Evolutionary conservation across 2,888 invertebrate genomes (phyloP).

Genomic region (Microdon myrmicae): DNA sequence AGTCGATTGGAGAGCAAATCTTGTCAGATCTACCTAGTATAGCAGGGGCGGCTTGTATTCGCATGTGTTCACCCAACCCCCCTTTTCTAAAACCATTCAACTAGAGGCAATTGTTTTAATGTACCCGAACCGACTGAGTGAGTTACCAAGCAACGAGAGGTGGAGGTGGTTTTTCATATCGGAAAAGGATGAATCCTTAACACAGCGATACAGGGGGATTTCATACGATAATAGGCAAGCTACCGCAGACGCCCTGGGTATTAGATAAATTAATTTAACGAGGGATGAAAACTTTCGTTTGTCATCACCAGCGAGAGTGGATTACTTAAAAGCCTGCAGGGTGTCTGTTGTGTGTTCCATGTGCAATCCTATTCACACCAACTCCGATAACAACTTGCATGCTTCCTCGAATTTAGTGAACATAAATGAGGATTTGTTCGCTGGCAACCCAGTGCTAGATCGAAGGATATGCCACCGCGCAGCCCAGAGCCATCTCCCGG

Average conservation of each 20-base stretch:
- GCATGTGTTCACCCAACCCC: slow-evolving; percentile 28
- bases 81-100: slow-evolving; percentile 64
- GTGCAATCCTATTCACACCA: slow-evolving; percentile 40
- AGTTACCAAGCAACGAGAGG: slow-evolving; percentile 34
- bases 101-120: slow-evolving; percentile 63
- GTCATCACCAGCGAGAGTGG: slow-evolving; percentile 24
- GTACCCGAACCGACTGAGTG: slow-evolving; percentile 48
- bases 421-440: slow-evolving; percentile 40
- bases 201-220: slow-evolving; percentile 11
- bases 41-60: slow-evolving; percentile 4
- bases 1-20: no score
- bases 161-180: slow-evolving; percentile 5
- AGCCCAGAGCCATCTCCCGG: slow-evolving; percentile 15
- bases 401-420: slow-evolving; percentile 14
- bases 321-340: slow-evolving; percentile 2
- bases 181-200: slow-evolving; percentile 15
- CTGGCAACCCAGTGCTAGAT: not conserved
- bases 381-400: slow-evolving; percentile 39
- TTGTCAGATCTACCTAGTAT: slow-evolving; percentile 16
- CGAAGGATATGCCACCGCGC: slow-evolving; percentile 2
- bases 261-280: slow-evolving; percentile 51
- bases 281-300: slow-evolving; percentile 49
- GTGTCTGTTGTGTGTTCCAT: slow-evolving; percentile 6
- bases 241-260: slow-evolving; percentile 28
- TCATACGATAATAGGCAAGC: slow-evolving; percentile 22